Evolutionary conservation across 2,888 invertebrate genomes (phyloP).

Genomic region (Digitonthophagus gazella): DNA sequence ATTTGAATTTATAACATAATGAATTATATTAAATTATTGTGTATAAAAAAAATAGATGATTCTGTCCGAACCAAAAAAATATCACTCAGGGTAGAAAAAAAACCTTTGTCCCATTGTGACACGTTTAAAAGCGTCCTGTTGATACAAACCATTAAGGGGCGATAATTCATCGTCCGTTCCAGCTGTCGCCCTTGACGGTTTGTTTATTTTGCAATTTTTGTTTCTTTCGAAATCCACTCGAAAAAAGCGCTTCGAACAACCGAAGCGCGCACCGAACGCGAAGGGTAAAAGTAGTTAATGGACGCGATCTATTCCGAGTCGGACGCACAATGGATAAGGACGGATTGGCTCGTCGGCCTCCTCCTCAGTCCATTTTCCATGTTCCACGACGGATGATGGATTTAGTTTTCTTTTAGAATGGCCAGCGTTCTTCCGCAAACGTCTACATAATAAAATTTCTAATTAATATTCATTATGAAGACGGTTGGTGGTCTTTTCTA

Average conservation of each 20-base stretch:
- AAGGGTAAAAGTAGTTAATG: neutral
- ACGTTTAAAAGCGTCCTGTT: neutral
- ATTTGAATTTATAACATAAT: too few species aligned
- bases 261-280: neutral
- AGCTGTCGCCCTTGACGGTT: slow-evolving; percentile 7
- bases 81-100: neutral
- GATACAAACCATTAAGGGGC: neutral
- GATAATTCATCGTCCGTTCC: slow-evolving; percentile 15
- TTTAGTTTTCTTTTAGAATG: neutral
- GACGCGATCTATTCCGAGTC: neutral
- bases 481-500: neutral
- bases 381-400: neutral
- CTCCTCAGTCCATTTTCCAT: neutral
- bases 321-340: neutral
- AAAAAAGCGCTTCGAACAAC: neutral
- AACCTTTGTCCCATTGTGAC: neutral
- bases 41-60: too few species aligned
- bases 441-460: slow-evolving; percentile 5
- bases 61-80: neutral
- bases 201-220: slow-evolving; percentile 12
- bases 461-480: slow-evolving; percentile 3
- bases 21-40: too few species aligned
- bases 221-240: neutral
- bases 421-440: neutral
- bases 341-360: neutral